These are phyloP conservation scores for Corbicula japonica DNA, from an alignment of 2,888 invertebrate species.

Conservation along the genomic window DNA sequence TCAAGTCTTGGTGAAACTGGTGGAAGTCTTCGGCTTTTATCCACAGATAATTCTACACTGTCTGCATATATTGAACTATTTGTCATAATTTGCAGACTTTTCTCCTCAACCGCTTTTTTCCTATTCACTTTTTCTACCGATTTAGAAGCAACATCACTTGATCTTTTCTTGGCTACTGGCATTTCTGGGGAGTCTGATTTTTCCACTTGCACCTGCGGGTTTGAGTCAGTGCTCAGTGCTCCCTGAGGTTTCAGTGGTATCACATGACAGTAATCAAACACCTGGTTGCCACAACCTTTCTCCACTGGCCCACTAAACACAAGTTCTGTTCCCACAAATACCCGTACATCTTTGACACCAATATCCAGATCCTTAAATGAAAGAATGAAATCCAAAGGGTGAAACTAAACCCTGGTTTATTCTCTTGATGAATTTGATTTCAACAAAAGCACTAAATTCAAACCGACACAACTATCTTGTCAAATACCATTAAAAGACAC, in stretches of 20 bases:
- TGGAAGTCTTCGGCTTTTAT: constrained; percentile 50
- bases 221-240: constrained; percentile 23
- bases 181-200: constrained; percentile 25
- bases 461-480: no score
- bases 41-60: constrained; percentile 29
- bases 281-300: constrained; percentile 86
- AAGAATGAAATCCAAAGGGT: no score
- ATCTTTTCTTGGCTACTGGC: constrained; percentile 11
- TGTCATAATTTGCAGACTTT: constrained; percentile 15
- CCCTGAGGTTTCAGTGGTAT: constrained; percentile 64
- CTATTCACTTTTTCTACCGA: constrained; percentile 19
- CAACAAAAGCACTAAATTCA: no score
- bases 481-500: no score
- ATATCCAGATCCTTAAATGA: constrained; percentile 82
- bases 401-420: no score
- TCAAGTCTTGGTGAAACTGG: constrained; percentile 55
- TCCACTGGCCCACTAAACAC: constrained; percentile 84
- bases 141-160: neutral
- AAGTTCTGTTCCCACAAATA: constrained; percentile 79
- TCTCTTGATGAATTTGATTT: no score
- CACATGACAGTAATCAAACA: constrained; percentile 85
- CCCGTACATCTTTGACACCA: constrained; percentile 80
- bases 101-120: constrained; percentile 14
- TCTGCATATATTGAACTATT: constrained; percentile 19
- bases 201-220: constrained; percentile 41